Base-by-base conservation (phyloP, 2,113 vertebrate genomes). In the Pelusios castaneus region DNA sequence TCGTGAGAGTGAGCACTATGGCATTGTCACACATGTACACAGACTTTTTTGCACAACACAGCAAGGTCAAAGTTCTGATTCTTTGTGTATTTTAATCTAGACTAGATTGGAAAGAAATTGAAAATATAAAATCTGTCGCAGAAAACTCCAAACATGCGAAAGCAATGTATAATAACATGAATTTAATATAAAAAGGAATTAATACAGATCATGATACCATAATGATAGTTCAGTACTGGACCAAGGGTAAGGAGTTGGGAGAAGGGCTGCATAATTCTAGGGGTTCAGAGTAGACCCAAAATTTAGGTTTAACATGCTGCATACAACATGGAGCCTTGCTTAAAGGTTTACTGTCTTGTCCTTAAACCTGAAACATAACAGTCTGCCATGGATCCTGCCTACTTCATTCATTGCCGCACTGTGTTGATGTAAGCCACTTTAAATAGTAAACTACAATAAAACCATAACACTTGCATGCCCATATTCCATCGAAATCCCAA, bases 231-330 rank as follows among this genome's bases (percentile, higher is more conserved):
- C 91, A 3, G 21, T 12, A 5, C 34, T 49, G 49, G 27, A 21
- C 22, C 83, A 31, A 91, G 43, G 73, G 7, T 22, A 29, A 27
- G 2, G 60, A 58, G 21, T 84, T 82, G 51, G 54, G 25, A 87
- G 41, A 34, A 56, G n/a, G 16, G 34, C 9, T 38, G 1, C 0
- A 0, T 47, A 54, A 4, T 2, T 22, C 60, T 47, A 31, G 24
- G 22, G 11, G 5, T 31, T 76, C 82, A 58, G n/a, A n/a, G n/a
- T n/a, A n/a, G 24, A 70, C 75, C 27, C 10, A 0, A 1, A 43
- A 75, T 21, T 73, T 73, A 73, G 4, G 25, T 58, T 88, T 51
- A 1, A 1, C 56, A 16, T 25, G 24, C 58, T 77, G 2, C 17
- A 29, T 13, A 31, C 47, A 14, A 45, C 12, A n/a, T 43, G 55